Base-by-base conservation (phyloP, 1,140 invertebrate species). In the Oedothorax gibbosus region DNA sequence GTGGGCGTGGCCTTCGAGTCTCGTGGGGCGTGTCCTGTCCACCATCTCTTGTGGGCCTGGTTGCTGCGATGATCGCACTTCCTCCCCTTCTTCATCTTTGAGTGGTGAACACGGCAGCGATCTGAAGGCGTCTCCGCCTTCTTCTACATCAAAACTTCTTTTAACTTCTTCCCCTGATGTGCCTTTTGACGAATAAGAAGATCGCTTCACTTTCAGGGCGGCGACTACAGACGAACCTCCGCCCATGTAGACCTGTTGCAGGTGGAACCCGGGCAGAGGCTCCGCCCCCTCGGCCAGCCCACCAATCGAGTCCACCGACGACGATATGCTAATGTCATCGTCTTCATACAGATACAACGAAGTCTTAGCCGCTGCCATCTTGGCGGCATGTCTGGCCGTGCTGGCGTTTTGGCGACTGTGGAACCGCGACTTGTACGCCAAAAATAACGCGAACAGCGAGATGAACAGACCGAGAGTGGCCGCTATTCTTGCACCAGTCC, bases 401-500 rank as follows among this genome's bases (percentile, higher is more conserved):
- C 49, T 49, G 11, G 62, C n/a, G 2, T 50, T 21, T 21, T 76
- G 86, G 62, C 72, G 80, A 9, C 62, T 57, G n/a, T 87, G 86
- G 64, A 88, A 89, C 64, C 86, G 83, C 18, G 84, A 96, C 90
- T 97, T 97, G 91, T 96, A 97, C 62, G 96, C 92, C 80, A 97
- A 94, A 93, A 97, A 96, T 86, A 97, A 90, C 56, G 94, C 93
- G 90, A 97, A 97, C 89, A 97, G 96, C 6, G 75, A 71, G 49
- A 89, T 89, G 0, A 89, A 51, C 85, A 95, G 95, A 87, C 95
- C 95, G 53, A 97, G 92, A 7, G 96, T 96, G 85, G 95, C 95
- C 71, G 96, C 96, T 89, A 96, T 97, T 64, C 96, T 92, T 51
- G 92, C 93, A 75, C 96, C 96, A 83, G 95, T 96, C 95, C 96